A percentile compares a stretch with the other conserved stretches of the same genome.
These are phyloP conservation scores for Melieria omissa DNA, from an alignment of 2,888 invertebrate species.

Conservation along the genomic window DNA sequence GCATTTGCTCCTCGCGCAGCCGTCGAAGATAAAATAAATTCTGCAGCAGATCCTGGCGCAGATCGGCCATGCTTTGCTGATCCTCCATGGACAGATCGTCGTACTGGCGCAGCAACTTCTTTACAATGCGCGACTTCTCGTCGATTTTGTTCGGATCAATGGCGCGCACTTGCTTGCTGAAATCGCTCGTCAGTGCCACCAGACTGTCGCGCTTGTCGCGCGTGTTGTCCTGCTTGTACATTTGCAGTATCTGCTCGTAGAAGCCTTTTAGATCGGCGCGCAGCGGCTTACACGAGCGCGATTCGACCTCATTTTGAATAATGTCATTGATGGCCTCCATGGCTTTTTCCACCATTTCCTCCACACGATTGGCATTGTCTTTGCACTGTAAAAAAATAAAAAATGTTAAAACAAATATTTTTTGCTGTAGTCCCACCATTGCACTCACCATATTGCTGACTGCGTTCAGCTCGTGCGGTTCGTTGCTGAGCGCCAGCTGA, in stretches of 20 bases:
- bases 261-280: constrained; percentile 58
- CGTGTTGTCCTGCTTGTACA: constrained; percentile 47
- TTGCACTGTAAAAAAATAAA: constrained; percentile 38
- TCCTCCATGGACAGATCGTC: constrained; percentile 57
- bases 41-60: constrained; percentile 55
- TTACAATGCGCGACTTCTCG: constrained; percentile 56
- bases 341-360: constrained; percentile 56
- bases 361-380: constrained; percentile 35
- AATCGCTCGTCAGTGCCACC: constrained; percentile 32
- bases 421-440: neutral
- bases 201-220: constrained; percentile 53
- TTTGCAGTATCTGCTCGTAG: constrained; percentile 56
- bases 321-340: constrained; percentile 59
- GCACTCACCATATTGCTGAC: constrained; percentile 9
- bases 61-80: constrained; percentile 48
- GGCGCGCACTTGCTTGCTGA: constrained; percentile 42
- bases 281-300: constrained; percentile 57
- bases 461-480: neutral
- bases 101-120: constrained; percentile 60
- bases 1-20: constrained; percentile 44
- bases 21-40: constrained; percentile 53
- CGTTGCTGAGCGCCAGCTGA: constrained; percentile 38
- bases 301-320: constrained; percentile 59
- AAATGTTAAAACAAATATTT: constrained; percentile 1
- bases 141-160: constrained; percentile 51